phyloP scores from a whole-genome alignment of 2,797 vertebrate genomes.

The Xyrichtys novacula region DNA sequence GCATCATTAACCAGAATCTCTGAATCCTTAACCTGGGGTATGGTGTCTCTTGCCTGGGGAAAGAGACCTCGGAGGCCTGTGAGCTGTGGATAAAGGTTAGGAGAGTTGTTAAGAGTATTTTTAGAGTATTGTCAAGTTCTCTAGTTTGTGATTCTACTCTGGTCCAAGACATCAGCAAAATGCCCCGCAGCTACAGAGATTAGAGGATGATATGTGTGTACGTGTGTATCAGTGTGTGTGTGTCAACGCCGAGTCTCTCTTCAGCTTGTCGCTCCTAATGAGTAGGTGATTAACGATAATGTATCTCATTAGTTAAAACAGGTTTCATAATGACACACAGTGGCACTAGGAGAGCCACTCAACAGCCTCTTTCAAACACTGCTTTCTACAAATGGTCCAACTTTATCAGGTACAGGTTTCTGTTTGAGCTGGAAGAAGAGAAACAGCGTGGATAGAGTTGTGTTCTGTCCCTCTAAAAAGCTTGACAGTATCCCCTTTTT shows the following conservation, averaged over 20 bases:
- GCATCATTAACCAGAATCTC: constrained; percentile 75
- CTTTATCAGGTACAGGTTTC: neutral
- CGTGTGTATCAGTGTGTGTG: constrained; percentile 13
- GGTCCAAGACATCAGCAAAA: constrained; percentile 30
- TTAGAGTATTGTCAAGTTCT: constrained; percentile 33
- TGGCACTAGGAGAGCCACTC: constrained; percentile 33
- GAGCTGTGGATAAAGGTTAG: constrained; percentile 32
- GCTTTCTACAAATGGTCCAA: constrained; percentile 24
- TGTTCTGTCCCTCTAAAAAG: neutral
- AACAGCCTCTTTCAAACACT: constrained; percentile 35
- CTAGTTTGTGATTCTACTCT: constrained; percentile 14
- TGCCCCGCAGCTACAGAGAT: constrained; percentile 30
- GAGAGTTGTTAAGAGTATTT: constrained; percentile 1
- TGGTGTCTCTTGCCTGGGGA: constrained; percentile 45
- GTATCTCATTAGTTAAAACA: constrained; percentile 80
- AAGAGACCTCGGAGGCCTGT: constrained; percentile 27
- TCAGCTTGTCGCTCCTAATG: constrained; percentile 69
- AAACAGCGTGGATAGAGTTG: neutral
- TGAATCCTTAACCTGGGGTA: constrained; percentile 71
- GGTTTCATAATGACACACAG: constrained; percentile 66
- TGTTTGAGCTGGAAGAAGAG: neutral
- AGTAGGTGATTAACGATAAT: constrained; percentile 80
- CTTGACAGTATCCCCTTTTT: neutral
- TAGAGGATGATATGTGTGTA: constrained; percentile 13
- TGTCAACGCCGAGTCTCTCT: constrained; percentile 52